Conservation (phyloP, 1,140 invertebrate species). For the Helicorthomorpha holstii region DNA sequence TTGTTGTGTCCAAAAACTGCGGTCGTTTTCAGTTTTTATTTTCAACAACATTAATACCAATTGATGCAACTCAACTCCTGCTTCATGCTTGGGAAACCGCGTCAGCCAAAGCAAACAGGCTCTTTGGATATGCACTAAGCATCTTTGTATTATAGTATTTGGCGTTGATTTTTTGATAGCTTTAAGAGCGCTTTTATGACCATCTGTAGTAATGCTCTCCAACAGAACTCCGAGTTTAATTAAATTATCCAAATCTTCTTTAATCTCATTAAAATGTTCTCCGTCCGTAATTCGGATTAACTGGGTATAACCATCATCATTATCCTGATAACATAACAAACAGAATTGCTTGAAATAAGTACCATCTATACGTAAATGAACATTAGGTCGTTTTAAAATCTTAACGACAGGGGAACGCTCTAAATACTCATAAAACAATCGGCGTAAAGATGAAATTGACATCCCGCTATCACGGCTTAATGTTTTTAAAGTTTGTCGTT, state of each 20-base stretch:
- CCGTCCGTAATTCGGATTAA: not conserved
- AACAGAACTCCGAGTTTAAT: not conserved
- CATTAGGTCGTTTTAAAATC: not conserved
- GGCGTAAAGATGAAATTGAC: not conserved
- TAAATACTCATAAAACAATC: not conserved
- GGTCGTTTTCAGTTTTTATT: not conserved
- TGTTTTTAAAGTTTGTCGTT: not conserved
- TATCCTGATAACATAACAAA: not conserved
- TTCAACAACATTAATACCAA: not conserved
- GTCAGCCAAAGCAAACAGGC: not conserved
- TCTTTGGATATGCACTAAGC: not conserved
- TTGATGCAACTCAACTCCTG: not conserved
- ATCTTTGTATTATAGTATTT: not conserved
- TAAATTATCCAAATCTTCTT: not conserved
- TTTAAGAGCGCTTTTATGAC: not conserved
- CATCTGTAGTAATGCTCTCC: not conserved
- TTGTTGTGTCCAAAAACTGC: not conserved
- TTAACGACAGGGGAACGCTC: not conserved
- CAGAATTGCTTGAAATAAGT: not conserved
- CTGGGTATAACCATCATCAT: not conserved
- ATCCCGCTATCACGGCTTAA: not conserved
- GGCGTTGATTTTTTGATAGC: not conserved
- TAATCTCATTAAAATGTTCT: not conserved
- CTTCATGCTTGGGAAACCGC: not conserved
- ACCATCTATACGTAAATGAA: not conserved